A percentile compares a stretch with the other conserved stretches of the same genome.
phyloP scores from a whole-genome alignment of 2,797 vertebrate genomes.

The Danio tinwini region DNA sequence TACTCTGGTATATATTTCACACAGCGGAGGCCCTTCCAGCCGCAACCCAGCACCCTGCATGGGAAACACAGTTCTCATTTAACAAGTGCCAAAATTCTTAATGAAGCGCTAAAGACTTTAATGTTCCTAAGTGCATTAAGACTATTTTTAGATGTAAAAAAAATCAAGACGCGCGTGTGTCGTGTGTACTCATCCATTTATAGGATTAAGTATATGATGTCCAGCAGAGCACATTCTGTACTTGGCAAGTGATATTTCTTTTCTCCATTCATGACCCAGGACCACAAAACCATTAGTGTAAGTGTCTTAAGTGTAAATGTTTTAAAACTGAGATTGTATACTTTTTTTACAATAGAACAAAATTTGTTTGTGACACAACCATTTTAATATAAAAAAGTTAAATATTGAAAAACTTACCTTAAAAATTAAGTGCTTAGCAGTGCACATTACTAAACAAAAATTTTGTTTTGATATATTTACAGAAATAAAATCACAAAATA shows the following conservation, averaged over 20 bases:
- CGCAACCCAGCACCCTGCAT: too few species aligned
- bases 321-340: neutral
- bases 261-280: neutral
- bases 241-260: conserved; percentile 26
- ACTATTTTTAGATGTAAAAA: conserved; percentile 57
- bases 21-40: too few species aligned
- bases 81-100: conserved; percentile 30
- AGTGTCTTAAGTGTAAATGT: neutral
- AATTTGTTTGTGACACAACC: too few species aligned
- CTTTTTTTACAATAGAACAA: too few species aligned
- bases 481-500: too few species aligned
- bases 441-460: too few species aligned
- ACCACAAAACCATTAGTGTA: conserved; percentile 17
- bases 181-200: conserved; percentile 48
- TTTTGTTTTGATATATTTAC: too few species aligned
- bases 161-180: conserved; percentile 48
- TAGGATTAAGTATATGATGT: conserved; percentile 55
- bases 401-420: too few species aligned
- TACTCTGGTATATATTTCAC: too few species aligned
- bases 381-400: too few species aligned
- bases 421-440: too few species aligned
- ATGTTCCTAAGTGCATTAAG: conserved; percentile 55
- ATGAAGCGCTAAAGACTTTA: conserved; percentile 48
- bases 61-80: too few species aligned
- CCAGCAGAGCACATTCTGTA: conserved; percentile 31